These are phyloP conservation scores for Enteromius paludinosus DNA, from an alignment of 2,797 vertebrate genomes.

Conservation along the genomic window DNA sequence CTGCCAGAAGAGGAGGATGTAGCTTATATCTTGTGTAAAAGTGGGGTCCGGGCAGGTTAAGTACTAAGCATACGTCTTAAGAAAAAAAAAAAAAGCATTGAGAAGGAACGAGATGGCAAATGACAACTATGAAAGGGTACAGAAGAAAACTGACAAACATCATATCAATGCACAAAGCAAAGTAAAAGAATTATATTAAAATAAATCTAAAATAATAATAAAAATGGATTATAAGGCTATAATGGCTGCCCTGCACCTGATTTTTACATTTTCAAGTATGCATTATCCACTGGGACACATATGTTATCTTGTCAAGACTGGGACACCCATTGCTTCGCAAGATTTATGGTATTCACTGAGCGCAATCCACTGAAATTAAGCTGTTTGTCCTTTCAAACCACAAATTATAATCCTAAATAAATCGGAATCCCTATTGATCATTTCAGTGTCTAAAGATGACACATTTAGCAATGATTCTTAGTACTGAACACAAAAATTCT, in stretches of 20 bases:
- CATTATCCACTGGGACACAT: background rate
- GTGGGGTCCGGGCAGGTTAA: background rate
- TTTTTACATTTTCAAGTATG: background rate
- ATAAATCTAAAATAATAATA: background rate
- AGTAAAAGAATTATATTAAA: background rate
- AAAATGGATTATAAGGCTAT: background rate
- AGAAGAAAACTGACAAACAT: background rate
- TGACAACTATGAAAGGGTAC: background rate
- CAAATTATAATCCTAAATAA: background rate
- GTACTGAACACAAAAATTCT: background rate
- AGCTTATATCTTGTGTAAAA: conserved; percentile 12
- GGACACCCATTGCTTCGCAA: background rate
- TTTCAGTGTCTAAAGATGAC: background rate
- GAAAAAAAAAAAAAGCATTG: background rate
- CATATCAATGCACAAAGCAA: background rate
- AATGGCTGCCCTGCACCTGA: background rate
- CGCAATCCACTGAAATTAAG: background rate
- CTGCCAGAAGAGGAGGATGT: conserved; percentile 16
- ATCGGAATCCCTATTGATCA: background rate
- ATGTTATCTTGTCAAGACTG: conserved; percentile 14
- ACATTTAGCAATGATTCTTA: background rate
- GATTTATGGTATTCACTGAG: background rate
- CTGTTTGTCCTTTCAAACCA: background rate
- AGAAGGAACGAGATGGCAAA: background rate
- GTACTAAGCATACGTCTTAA: background rate